These are phyloP conservation scores for Eudiplozoon nipponicum DNA, from an alignment of 2,888 invertebrate genomes.

Conservation along the genomic window DNA sequence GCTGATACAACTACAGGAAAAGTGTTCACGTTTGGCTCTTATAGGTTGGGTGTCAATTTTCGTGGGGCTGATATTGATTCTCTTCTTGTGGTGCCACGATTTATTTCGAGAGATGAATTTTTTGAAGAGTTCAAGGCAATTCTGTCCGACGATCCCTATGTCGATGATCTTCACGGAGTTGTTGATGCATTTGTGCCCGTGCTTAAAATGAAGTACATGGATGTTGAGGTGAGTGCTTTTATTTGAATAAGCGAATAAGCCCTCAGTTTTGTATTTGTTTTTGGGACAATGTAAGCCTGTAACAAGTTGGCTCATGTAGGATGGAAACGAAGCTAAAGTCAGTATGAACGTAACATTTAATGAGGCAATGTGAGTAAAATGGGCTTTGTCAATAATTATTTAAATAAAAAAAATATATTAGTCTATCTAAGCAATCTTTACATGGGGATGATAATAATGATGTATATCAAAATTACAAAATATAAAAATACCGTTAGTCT, in stretches of 20 bases:
- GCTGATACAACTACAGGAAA: conserved; percentile 41
- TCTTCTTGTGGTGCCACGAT: conserved; percentile 73
- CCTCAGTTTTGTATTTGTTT: not conserved
- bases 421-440: no score
- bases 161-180: conserved; percentile 47
- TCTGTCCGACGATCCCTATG: conserved; percentile 51
- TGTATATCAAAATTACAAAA: no score
- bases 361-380: no score
- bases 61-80: conserved; percentile 92
- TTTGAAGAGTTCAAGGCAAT: conserved; percentile 72
- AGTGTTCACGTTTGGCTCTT: conserved; percentile 96
- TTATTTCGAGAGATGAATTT: conserved; percentile 66
- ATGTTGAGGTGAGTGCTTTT: conserved; percentile 41
- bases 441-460: no score
- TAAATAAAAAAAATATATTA: no score
- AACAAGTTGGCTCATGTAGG: no score
- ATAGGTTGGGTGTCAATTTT: conserved; percentile 47
- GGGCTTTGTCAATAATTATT: no score
- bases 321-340: no score
- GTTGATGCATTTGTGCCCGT: conserved; percentile 96
- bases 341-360: no score
- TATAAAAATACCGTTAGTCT: no score
- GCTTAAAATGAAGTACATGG: conserved; percentile 90
- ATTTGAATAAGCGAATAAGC: not conserved
- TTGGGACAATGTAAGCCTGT: conserved; percentile 5